Evolutionary conservation across 1,140 invertebrate species (phyloP).

Genomic region (Epicauta chinensis): DNA sequence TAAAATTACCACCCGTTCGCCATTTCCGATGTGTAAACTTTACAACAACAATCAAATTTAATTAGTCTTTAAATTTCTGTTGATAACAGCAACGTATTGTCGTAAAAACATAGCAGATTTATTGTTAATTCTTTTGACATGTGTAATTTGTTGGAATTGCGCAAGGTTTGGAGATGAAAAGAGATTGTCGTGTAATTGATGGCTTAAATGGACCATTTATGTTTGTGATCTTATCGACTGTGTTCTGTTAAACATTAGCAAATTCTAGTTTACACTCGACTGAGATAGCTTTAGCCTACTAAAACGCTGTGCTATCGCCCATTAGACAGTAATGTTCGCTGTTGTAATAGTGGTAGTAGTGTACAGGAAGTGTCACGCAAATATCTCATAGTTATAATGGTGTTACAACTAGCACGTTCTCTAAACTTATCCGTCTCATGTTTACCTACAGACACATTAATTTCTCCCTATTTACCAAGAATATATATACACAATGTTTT

Average conservation of each 20-base stretch:
- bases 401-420: constrained; percentile 13
- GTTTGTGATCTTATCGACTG: constrained; percentile 27
- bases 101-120: no score
- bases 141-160: no score
- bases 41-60: no score
- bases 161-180: no score
- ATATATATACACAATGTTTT: no score
- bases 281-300: constrained; percentile 26
- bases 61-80: no score
- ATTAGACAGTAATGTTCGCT: constrained; percentile 1
- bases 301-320: constrained; percentile 21
- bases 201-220: constrained; percentile 23
- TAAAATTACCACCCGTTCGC: no score
- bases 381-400: constrained; percentile 22
- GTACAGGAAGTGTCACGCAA: constrained; percentile 19
- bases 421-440: constrained; percentile 2
- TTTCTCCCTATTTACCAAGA: no score
- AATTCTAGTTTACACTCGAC: constrained; percentile 28
- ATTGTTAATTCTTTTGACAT: no score
- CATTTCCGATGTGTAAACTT: no score
- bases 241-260: constrained; percentile 25
- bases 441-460: constrained; percentile 8
- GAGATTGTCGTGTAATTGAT: no score
- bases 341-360: constrained; percentile 1
- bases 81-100: no score